A percentile compares a stretch with the other conserved stretches of the same genome.
Conservation (phyloP, 2,797 vertebrate genomes). For the Centropyge bicolor region DNA sequence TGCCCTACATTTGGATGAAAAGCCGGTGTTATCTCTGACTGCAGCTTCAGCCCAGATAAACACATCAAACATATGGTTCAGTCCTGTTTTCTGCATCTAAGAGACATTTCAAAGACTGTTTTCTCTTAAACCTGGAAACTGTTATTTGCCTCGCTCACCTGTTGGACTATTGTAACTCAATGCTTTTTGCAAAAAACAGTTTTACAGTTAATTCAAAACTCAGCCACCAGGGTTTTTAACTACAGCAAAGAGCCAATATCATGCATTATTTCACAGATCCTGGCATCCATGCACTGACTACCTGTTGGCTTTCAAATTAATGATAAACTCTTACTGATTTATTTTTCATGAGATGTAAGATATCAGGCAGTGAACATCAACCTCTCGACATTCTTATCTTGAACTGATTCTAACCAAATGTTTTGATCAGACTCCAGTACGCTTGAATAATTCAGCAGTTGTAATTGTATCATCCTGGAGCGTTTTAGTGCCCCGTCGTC, state of each 20-base stretch:
- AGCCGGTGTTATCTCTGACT: neutral
- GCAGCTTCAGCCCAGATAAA: neutral
- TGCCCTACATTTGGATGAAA: too few species aligned
- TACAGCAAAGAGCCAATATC: neutral
- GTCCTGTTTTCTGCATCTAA: neutral
- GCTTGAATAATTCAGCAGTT: conserved; percentile 43
- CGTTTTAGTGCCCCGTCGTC: conserved; percentile 5
- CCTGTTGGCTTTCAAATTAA: neutral
- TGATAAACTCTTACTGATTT: neutral
- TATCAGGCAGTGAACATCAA: neutral
- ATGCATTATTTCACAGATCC: neutral
- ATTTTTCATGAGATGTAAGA: neutral
- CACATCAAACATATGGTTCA: neutral
- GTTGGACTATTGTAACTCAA: neutral
- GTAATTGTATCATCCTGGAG: conserved; percentile 16
- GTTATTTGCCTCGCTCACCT: neutral
- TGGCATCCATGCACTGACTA: neutral
- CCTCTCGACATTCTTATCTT: neutral
- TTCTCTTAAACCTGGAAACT: too few species aligned
- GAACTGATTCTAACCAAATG: neutral
- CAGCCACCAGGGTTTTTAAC: conserved; percentile 11
- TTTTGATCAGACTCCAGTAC: conserved; percentile 11
- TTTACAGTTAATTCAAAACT: conserved; percentile 19
- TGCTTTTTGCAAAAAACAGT: conserved; percentile 6
- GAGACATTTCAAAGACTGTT: too few species aligned